Conservation (phyloP, 2,113 vertebrate genomes). For the Thermophis baileyi region DNA sequence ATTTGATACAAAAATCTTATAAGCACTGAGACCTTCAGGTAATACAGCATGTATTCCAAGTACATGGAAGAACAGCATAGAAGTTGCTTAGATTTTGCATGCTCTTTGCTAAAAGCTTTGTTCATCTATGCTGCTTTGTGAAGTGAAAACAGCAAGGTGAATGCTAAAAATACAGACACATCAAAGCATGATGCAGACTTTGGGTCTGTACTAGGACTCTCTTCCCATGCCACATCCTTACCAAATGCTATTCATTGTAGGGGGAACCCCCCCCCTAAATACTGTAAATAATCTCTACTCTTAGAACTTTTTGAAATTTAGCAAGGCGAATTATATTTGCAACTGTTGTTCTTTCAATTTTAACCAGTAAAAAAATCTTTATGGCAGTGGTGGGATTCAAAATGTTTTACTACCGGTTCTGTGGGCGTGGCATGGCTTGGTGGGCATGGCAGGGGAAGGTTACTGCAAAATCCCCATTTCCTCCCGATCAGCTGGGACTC, state of each 20-base stretch:
- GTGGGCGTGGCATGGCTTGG: too few relatives aligned
- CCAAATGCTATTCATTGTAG: not conserved
- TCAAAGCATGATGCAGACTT: not conserved
- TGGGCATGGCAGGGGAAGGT: too few relatives aligned
- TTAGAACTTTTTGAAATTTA: not conserved
- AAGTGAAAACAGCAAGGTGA: not conserved
- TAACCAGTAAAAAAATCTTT: not conserved
- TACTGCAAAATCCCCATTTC: too few relatives aligned
- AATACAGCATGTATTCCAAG: not conserved
- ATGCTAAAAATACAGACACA: not conserved
- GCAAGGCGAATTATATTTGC: not conserved
- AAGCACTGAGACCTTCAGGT: not conserved
- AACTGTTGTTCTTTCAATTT: not conserved
- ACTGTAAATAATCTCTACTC: not conserved
- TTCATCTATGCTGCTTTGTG: not conserved
- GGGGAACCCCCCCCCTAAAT: not conserved
- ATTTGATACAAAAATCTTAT: not conserved
- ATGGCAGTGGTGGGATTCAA: too few relatives aligned
- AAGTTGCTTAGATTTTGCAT: not conserved
- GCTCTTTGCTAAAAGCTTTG: not conserved
- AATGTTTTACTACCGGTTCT: too few relatives aligned
- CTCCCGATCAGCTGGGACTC: too few relatives aligned
- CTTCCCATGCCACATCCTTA: not conserved
- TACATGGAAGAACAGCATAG: not conserved
- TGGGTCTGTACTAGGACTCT: not conserved